These are phyloP conservation scores for Belgica antarctica DNA, from an alignment of 2,888 invertebrate species.

Conservation along the genomic window DNA sequence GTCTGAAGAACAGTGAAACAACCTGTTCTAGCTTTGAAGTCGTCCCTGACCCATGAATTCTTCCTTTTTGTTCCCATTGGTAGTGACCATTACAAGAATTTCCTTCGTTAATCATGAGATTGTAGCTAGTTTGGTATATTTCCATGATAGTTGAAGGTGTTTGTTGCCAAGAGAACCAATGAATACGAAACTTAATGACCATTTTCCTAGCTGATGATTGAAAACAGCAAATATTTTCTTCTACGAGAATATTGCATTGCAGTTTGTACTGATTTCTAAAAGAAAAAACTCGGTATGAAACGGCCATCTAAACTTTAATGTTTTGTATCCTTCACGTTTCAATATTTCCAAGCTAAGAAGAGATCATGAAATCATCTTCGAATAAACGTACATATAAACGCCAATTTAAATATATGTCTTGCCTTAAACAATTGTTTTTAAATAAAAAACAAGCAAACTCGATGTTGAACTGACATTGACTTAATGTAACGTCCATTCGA, in stretches of 20 bases:
- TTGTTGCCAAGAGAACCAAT: too few species aligned
- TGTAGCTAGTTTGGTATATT: too few species aligned
- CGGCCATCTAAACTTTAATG: not conserved
- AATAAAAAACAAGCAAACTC: not conserved
- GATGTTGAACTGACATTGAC: not conserved
- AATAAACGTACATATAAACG: not conserved
- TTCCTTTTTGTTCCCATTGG: too few species aligned
- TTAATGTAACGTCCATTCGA: not conserved
- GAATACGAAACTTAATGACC: too few species aligned
- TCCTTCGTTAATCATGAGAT: too few species aligned
- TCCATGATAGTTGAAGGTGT: too few species aligned
- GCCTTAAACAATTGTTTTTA: not conserved
- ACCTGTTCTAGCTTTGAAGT: too few species aligned
- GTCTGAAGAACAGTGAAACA: too few species aligned
- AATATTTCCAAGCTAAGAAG: not conserved
- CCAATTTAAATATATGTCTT: slow-evolving; percentile 36
- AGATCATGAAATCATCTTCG: not conserved
- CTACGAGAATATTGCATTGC: not conserved
- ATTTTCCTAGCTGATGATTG: not conserved
- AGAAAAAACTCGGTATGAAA: too few species aligned
- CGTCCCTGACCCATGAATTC: too few species aligned
- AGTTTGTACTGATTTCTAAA: not conserved
- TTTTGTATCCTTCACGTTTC: not conserved
- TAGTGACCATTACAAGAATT: too few species aligned
- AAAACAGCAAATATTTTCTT: too few species aligned